Evolutionary conservation across 2,888 invertebrate species (phyloP).

Genomic region (Eupeodes latifasciatus): DNA sequence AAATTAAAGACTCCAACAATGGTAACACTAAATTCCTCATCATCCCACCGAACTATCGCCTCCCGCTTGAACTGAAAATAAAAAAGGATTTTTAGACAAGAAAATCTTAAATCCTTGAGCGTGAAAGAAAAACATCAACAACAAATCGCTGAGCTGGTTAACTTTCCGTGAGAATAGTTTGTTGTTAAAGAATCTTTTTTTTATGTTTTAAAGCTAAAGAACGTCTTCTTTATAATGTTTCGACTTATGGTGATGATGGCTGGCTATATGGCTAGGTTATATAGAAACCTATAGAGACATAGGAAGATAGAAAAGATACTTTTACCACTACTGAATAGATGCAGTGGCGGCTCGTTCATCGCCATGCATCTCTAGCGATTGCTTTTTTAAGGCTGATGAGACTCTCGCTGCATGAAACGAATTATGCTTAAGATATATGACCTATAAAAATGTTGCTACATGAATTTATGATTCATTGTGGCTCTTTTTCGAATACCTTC

Average conservation of each 20-base stretch:
- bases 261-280: background rate
- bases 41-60: background rate
- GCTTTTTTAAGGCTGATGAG: slow-evolving; percentile 9
- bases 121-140: slow-evolving; percentile 63
- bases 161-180: slow-evolving; percentile 62
- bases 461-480: slow-evolving; percentile 68
- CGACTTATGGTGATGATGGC: slow-evolving; percentile 63
- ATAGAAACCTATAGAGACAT: background rate
- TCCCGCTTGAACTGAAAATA: background rate
- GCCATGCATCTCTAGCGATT: too few relatives aligned
- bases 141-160: slow-evolving; percentile 57
- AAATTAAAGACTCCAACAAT: background rate
- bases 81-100: slow-evolving; percentile 16
- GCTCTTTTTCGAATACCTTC: slow-evolving; percentile 25
- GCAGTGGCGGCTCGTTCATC: slow-evolving; percentile 1
- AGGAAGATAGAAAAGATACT: slow-evolving; percentile 53
- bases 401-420: slow-evolving; percentile 50
- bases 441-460: slow-evolving; percentile 74
- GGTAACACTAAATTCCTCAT: background rate
- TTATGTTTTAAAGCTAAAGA: slow-evolving; percentile 1
- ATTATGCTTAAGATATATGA: slow-evolving; percentile 71
- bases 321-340: slow-evolving; percentile 52
- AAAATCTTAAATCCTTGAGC: slow-evolving; percentile 52
- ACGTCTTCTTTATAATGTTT: slow-evolving; percentile 48
- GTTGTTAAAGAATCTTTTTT: slow-evolving; percentile 38